phyloP scores from a whole-genome alignment of 1,140 invertebrate species.

The Subanguina moxae region DNA sequence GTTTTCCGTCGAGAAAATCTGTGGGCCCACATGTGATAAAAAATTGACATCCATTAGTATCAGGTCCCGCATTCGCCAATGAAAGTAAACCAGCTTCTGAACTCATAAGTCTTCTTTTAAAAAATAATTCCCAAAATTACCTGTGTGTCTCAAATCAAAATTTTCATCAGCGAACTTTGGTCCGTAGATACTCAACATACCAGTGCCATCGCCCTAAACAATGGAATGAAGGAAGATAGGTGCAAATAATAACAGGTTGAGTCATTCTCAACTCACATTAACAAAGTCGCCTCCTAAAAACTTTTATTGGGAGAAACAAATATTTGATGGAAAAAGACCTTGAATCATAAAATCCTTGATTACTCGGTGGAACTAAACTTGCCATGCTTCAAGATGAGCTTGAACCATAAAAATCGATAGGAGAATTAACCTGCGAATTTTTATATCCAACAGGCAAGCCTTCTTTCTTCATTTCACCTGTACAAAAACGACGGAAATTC shows the following conservation, averaged over 20 bases:
- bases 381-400: no score
- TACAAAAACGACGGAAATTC: constrained; percentile 86
- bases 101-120: no score
- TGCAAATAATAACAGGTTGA: no score
- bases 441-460: constrained; percentile 94
- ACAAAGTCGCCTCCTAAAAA: constrained; percentile 98
- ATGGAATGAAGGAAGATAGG: neutral
- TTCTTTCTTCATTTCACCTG: constrained; percentile 81
- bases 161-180: constrained; percentile 94
- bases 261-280: constrained; percentile 78
- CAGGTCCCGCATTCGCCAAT: constrained; percentile 78
- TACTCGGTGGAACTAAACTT: no score
- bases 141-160: constrained; percentile 86
- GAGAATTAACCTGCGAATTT: constrained; percentile 70
- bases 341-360: constrained; percentile 83
- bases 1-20: constrained; percentile 79
- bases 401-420: constrained; percentile 72
- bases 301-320: no score
- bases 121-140: constrained; percentile 43
- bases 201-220: constrained; percentile 91
- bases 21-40: constrained; percentile 68
- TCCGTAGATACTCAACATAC: constrained; percentile 92
- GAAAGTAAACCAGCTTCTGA: constrained; percentile 81
- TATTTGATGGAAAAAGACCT: no score
- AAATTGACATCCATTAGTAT: constrained; percentile 99